A percentile compares a stretch with the other conserved stretches of the same genome.
These are phyloP conservation scores for Macrotus californicus DNA, from an alignment of 2,113 vertebrate genomes.

Conservation along the genomic window DNA sequence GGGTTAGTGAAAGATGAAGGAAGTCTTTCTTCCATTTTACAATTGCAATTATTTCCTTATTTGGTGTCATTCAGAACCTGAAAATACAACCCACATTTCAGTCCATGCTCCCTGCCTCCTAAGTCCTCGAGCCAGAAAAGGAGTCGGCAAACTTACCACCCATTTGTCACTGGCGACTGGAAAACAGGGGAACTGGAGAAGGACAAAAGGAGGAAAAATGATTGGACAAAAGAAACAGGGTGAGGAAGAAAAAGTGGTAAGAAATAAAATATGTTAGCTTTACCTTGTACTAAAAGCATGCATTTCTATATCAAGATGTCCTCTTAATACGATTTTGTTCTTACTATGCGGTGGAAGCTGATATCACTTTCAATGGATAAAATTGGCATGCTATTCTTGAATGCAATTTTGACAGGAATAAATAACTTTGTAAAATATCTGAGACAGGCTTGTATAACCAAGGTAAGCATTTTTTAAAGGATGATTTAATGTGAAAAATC, in stretches of 20 bases:
- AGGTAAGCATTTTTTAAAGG: background rate
- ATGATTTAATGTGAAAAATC: constrained; percentile 4
- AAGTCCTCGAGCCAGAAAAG: background rate
- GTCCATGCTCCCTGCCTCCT: background rate
- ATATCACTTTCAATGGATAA: background rate
- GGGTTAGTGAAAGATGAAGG: background rate
- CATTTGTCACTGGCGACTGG: background rate
- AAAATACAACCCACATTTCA: background rate
- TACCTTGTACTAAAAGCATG: background rate
- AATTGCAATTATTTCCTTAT: background rate
- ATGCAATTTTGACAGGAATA: background rate
- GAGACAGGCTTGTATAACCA: background rate
- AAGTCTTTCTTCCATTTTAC: background rate
- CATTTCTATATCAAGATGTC: background rate
- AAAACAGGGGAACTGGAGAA: background rate
- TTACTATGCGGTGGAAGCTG: background rate
- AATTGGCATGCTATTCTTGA: background rate
- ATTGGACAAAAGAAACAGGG: background rate
- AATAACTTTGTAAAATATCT: constrained; percentile 15
- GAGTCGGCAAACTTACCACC: background rate
- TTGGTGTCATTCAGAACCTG: background rate
- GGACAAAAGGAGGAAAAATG: background rate
- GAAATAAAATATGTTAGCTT: background rate
- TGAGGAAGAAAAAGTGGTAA: background rate
- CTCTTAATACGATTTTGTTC: background rate